Percentiles rank a stretch among this genome's conserved stretches.
Evolutionary conservation across 1,140 invertebrate genomes (phyloP).

Genomic region (Stenopsyche tienmushanensis): DNA sequence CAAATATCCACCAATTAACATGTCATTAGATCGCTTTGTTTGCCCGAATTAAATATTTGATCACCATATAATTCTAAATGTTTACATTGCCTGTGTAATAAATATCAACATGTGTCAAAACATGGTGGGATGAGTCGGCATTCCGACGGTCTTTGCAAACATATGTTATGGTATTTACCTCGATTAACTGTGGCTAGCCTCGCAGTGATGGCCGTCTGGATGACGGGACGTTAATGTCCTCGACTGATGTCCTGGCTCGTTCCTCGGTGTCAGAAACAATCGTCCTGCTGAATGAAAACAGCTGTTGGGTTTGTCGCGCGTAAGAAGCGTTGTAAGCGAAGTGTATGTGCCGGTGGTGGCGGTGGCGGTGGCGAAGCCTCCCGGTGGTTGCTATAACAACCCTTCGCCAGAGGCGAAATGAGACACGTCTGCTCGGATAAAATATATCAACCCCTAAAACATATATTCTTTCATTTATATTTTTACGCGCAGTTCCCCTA

Average conservation of each 20-base stretch:
- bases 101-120: no score
- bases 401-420: conserved; percentile 14
- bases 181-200: not conserved
- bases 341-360: not conserved
- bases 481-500: no score
- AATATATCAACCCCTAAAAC: no score
- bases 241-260: not conserved
- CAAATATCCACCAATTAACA: no score
- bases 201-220: not conserved
- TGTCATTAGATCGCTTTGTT: no score
- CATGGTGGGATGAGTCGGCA: no score
- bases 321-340: not conserved
- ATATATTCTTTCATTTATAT: no score
- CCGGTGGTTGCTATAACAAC: conserved; percentile 18
- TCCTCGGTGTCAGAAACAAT: not conserved
- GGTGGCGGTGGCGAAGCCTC: not conserved
- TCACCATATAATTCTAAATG: no score
- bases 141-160: no score
- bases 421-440: no score
- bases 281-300: not conserved
- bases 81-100: no score
- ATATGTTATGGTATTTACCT: not conserved
- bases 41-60: no score
- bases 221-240: not conserved
- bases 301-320: conserved; percentile 2